phyloP scores from a whole-genome alignment of 2,888 invertebrate genomes.

The Ormyrus pomaceus region DNA sequence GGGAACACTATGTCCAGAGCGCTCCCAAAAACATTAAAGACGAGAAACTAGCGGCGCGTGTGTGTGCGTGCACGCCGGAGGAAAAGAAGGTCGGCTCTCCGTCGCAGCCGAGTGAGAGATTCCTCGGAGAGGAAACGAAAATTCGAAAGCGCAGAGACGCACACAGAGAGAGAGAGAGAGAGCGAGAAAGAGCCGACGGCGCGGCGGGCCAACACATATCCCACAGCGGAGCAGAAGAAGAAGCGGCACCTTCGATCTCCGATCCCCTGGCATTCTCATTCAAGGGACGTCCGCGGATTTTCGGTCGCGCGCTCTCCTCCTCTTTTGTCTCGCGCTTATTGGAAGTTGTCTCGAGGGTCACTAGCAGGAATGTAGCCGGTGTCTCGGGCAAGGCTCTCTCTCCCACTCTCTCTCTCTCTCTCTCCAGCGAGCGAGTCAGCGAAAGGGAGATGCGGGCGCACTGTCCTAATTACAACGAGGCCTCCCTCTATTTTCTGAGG shows the following conservation, averaged over 20 bases:
- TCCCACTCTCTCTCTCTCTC: too few species aligned
- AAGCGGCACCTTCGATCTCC: conserved; percentile 54
- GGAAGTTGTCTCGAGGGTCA: conserved; percentile 70
- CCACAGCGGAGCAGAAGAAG: conserved; percentile 23
- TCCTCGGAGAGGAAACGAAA: conserved; percentile 36
- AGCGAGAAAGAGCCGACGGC: background rate
- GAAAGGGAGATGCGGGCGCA: conserved; percentile 70
- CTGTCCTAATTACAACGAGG: conserved; percentile 75
- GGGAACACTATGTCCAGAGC: too few species aligned
- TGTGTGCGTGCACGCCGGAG: too few species aligned
- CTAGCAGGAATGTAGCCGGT: conserved; percentile 70
- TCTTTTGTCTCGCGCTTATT: conserved; percentile 69
- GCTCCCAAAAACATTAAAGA: too few species aligned
- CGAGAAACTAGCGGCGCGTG: too few species aligned
- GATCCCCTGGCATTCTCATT: conserved; percentile 53
- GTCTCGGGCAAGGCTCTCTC: conserved; percentile 13
- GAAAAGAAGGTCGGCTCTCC: too few species aligned
- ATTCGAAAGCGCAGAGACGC: conserved; percentile 23
- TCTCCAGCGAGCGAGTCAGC: conserved; percentile 56
- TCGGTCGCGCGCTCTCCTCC: conserved; percentile 43
- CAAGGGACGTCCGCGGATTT: conserved; percentile 53
- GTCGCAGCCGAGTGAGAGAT: conserved; percentile 1
- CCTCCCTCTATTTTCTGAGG: conserved; percentile 64
- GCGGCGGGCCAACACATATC: background rate
- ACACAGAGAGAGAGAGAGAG: background rate